A percentile compares a stretch with the other conserved stretches of the same genome.
Evolutionary conservation across 2,888 invertebrate species (phyloP).

Genomic region (Cacoxenus indagator): DNA sequence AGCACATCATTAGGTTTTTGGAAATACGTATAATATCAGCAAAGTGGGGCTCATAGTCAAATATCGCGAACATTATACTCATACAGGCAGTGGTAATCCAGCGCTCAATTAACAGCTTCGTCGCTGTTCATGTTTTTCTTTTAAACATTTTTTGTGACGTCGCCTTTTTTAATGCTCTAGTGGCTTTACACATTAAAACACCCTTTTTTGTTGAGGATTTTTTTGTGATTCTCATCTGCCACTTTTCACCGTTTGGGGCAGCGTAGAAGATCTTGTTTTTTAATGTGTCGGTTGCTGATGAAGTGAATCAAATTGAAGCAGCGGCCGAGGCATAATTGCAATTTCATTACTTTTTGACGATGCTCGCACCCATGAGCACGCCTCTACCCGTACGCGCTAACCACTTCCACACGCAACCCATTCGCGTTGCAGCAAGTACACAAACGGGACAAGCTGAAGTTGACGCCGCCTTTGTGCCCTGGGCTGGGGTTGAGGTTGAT

Average conservation of each 20-base stretch:
- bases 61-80: no score
- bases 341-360: conserved; percentile 57
- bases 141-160: not conserved
- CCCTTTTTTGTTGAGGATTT: conserved; percentile 31
- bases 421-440: conserved; percentile 3
- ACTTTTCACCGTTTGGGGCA: conserved; percentile 29
- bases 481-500: conserved; percentile 10
- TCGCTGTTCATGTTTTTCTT: not conserved
- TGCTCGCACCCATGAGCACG: not conserved
- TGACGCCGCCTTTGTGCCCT: conserved; percentile 42
- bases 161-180: not conserved
- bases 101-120: not conserved
- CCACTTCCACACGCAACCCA: conserved; percentile 7
- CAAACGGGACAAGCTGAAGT: not conserved
- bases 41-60: no score
- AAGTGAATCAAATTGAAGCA: conserved; percentile 60
- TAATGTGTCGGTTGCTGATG: conserved; percentile 61
- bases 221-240: conserved; percentile 29
- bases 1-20: no score
- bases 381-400: no score
- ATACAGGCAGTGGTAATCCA: not conserved
- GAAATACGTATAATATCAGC: no score
- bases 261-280: conserved; percentile 53
- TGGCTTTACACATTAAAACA: not conserved
- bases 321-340: conserved; percentile 57